Conservation (phyloP, 1,140 invertebrate species). For the Lysiphlebus fabarum region DNA sequence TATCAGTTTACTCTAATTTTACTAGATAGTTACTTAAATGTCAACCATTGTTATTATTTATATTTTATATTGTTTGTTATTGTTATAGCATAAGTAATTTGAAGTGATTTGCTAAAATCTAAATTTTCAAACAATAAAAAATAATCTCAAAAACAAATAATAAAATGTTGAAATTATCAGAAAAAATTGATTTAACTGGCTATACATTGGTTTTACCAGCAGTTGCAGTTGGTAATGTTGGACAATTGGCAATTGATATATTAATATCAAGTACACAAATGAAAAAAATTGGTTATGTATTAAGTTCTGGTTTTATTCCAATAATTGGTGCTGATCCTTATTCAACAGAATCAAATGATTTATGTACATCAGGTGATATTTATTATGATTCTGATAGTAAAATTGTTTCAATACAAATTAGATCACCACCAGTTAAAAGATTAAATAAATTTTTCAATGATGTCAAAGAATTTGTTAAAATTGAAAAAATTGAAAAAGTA, state of each 20-base stretch:
- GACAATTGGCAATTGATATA: conserved; percentile 72
- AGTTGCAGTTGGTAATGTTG: conserved; percentile 78
- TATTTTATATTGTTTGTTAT: no score
- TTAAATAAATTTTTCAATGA: conserved; percentile 61
- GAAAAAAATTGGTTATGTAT: conserved; percentile 62
- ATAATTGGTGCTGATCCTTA: conserved; percentile 70
- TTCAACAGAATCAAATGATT: conserved; percentile 52
- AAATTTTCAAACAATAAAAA: neutral
- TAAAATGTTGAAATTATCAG: conserved; percentile 48
- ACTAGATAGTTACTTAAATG: no score
- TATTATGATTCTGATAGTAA: conserved; percentile 59
- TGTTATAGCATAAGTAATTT: no score
- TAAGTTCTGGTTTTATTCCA: conserved; percentile 65
- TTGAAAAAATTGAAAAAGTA: conserved; percentile 59
- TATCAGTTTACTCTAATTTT: no score
- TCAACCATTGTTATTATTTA: no score
- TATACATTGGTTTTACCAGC: conserved; percentile 67
- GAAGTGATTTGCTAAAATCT: no score
- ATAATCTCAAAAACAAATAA: neutral
- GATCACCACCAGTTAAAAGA: conserved; percentile 65
- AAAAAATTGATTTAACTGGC: conserved; percentile 50
- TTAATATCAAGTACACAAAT: conserved; percentile 66
- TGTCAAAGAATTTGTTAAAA: conserved; percentile 55
- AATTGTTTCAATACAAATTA: conserved; percentile 67
- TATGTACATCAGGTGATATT: conserved; percentile 62